Evolutionary conservation across 1,140 invertebrate genomes (phyloP).

Genomic region (Yoshiicerus persimilis): DNA sequence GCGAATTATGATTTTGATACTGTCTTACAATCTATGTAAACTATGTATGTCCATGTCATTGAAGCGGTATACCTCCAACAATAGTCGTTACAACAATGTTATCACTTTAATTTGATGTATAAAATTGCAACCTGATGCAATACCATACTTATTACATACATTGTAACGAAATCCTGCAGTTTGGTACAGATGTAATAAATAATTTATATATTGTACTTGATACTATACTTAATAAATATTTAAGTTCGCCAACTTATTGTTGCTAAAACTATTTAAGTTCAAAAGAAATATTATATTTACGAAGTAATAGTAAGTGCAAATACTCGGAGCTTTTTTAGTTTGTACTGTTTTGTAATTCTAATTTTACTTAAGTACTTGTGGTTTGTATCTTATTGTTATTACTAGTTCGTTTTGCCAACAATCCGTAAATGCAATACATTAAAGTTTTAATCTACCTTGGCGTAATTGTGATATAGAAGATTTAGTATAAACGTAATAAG

Average conservation of each 20-base stretch:
- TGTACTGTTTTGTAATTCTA: not conserved
- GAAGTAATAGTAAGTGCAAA: conserved; percentile 5
- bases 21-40: not conserved
- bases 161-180: not conserved
- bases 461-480: conserved; percentile 5
- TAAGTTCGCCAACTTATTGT: not conserved
- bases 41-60: not conserved
- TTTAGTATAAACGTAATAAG: not conserved
- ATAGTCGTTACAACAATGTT: not conserved
- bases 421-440: conserved; percentile 2
- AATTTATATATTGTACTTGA: not conserved
- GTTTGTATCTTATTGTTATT: not conserved
- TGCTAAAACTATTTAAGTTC: not conserved
- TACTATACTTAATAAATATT: not conserved
- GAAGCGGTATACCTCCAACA: not conserved
- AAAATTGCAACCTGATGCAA: not conserved
- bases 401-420: not conserved
- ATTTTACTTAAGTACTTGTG: not conserved
- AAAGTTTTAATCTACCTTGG: conserved; percentile 15
- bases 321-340: conserved; percentile 16
- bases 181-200: not conserved
- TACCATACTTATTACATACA: not conserved
- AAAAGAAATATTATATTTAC: not conserved
- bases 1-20: not conserved
- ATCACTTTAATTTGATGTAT: not conserved